A percentile compares a stretch with the other conserved stretches of the same genome.
These are phyloP conservation scores for Conops quadrifasciatus DNA, from an alignment of 2,888 invertebrate species.

Conservation along the genomic window DNA sequence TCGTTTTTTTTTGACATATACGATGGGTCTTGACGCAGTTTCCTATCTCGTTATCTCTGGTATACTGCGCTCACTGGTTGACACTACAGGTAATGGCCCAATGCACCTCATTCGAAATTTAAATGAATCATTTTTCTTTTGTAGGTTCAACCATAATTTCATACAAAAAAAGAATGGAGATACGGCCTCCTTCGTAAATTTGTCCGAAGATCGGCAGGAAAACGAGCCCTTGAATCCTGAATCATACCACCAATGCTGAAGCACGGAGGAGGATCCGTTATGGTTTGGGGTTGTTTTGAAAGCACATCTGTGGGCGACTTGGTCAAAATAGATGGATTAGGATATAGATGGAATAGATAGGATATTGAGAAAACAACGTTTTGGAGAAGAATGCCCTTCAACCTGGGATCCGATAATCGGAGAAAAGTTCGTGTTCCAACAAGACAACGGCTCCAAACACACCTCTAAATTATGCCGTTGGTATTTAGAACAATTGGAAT, in stretches of 20 bases:
- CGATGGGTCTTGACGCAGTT: too few relatives aligned
- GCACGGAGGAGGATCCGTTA: background rate
- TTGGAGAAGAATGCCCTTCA: conserved; percentile 4
- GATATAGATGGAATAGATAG: too few relatives aligned
- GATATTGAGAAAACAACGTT: background rate
- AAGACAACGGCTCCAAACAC: background rate
- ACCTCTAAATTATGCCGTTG: background rate
- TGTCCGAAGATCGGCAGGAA: too few relatives aligned
- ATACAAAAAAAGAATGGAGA: too few relatives aligned
- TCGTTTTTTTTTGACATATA: too few relatives aligned
- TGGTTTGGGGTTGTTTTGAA: background rate
- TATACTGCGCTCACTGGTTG: too few relatives aligned
- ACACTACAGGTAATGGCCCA: too few relatives aligned
- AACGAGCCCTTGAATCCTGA: background rate
- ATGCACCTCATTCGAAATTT: too few relatives aligned
- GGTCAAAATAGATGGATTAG: background rate
- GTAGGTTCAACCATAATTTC: too few relatives aligned
- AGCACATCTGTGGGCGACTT: background rate
- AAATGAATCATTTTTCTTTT: too few relatives aligned
- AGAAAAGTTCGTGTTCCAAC: background rate
- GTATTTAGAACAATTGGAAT: background rate
- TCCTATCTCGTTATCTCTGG: too few relatives aligned
- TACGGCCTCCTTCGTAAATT: too few relatives aligned
- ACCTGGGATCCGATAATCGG: background rate
- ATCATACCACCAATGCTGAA: background rate